Evolutionary conservation across 1,140 invertebrate species (phyloP).

Genomic region (Copidosoma floridanum): DNA sequence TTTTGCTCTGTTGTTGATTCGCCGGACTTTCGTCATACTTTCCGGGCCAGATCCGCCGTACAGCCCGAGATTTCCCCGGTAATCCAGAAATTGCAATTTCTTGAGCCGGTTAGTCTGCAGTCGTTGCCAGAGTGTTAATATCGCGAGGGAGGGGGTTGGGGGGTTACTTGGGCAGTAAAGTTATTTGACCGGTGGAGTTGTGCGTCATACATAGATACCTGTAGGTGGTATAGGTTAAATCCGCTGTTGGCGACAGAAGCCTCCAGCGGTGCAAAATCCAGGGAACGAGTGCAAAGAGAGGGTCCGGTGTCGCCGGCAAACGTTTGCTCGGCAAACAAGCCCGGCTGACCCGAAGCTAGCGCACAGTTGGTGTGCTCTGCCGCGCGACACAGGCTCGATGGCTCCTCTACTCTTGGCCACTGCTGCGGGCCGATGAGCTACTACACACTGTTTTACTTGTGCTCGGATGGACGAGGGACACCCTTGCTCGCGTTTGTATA

Average conservation of each 20-base stretch:
- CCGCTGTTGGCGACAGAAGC: too few relatives aligned
- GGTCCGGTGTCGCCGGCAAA: slow-evolving; percentile 58
- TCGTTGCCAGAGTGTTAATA: slow-evolving; percentile 43
- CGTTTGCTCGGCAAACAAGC: slow-evolving; percentile 58
- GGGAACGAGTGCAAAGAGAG: slow-evolving; percentile 26
- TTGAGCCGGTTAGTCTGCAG: slow-evolving; percentile 32
- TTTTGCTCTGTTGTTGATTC: slow-evolving; percentile 28
- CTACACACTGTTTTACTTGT: slow-evolving; percentile 8
- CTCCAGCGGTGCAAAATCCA: slow-evolving; percentile 46
- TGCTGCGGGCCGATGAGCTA: background rate
- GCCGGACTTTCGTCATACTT: slow-evolving; percentile 24
- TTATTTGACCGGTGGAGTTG: slow-evolving; percentile 54
- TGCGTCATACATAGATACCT: too few relatives aligned
- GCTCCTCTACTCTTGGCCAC: too few relatives aligned
- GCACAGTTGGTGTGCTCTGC: too few relatives aligned
- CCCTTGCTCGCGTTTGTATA: background rate
- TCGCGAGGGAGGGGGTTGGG: too few relatives aligned
- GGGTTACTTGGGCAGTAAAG: slow-evolving; percentile 51
- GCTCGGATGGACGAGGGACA: background rate
- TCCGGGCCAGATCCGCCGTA: background rate
- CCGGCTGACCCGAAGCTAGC: too few relatives aligned
- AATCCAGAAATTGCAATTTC: slow-evolving; percentile 33
- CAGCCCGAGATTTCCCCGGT: background rate
- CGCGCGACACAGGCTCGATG: too few relatives aligned
- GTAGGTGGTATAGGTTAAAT: too few relatives aligned